A percentile compares a stretch with the other conserved stretches of the same genome.
phyloP scores from a whole-genome alignment of 2,113 vertebrate species.

The Eulemur rufifrons region DNA sequence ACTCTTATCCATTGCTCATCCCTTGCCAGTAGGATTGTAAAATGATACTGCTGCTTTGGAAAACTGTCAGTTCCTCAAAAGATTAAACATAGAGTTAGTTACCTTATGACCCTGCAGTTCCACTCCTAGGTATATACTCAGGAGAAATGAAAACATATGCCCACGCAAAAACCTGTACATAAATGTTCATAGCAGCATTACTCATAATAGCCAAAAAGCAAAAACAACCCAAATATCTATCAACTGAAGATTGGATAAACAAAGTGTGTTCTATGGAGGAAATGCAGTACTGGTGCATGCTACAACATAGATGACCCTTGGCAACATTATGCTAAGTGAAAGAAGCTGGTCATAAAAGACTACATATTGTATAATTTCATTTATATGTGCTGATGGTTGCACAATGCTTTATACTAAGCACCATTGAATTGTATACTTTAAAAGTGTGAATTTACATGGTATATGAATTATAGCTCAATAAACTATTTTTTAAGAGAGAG shows the following conservation, averaged over 20 bases:
- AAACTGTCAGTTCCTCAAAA: background rate
- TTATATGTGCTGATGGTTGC: background rate
- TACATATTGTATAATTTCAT: background rate
- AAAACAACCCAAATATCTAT: too few species aligned
- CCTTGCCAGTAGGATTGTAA: background rate
- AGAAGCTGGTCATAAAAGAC: background rate
- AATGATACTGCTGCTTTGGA: background rate
- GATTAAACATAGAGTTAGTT: background rate
- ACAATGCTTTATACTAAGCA: background rate
- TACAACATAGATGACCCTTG: background rate
- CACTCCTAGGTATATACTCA: background rate
- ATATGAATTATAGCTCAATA: background rate
- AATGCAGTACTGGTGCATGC: background rate
- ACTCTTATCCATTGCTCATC: background rate
- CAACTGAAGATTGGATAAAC: background rate
- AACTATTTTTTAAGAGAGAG: background rate
- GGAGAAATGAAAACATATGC: background rate
- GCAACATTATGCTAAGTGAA: background rate
- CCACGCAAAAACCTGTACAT: background rate
- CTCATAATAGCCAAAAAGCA: background rate
- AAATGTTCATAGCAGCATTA: background rate
- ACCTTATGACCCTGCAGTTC: background rate
- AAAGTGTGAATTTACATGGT: background rate
- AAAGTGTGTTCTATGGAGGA: background rate
- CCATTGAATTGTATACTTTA: background rate